These are phyloP conservation scores for Phrynocephalus guinanensis DNA, from an alignment of 2,797 vertebrate genomes.

Conservation along the genomic window DNA sequence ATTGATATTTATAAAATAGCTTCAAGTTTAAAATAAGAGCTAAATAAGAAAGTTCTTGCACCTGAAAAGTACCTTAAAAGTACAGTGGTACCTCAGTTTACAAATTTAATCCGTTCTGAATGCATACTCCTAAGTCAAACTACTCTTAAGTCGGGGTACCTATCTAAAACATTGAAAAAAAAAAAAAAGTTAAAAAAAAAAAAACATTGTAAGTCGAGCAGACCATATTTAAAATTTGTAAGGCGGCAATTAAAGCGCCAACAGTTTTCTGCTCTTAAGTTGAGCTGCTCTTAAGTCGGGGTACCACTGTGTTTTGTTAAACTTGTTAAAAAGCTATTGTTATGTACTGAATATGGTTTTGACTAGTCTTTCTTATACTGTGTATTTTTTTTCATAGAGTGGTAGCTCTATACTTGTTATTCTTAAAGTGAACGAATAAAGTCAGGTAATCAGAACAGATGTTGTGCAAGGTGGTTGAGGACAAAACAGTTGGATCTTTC, in stretches of 20 bases:
- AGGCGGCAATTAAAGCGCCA: too few species aligned
- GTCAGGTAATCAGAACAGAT: not conserved
- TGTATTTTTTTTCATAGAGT: not conserved
- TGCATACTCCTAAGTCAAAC: too few species aligned
- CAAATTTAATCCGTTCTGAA: too few species aligned
- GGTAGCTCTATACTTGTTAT: not conserved
- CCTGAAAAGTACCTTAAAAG: not conserved
- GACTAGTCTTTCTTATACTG: not conserved
- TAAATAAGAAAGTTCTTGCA: not conserved
- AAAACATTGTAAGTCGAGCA: too few species aligned
- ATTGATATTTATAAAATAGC: not conserved
- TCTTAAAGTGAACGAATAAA: slow-evolving; percentile 9
- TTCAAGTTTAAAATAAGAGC: not conserved
- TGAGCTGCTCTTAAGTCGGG: too few species aligned
- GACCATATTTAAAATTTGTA: too few species aligned
- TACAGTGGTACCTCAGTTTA: too few species aligned
- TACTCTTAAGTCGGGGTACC: too few species aligned
- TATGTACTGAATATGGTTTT: not conserved
- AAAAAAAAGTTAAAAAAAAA: too few species aligned
- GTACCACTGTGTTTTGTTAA: too few species aligned
- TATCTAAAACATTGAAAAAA: too few species aligned
- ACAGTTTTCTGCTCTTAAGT: too few species aligned
- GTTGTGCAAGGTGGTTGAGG: not conserved
- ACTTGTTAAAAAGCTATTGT: not conserved
- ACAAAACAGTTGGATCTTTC: not conserved